phyloP scores from a whole-genome alignment of 2,888 invertebrate genomes.

The Erebia aethiops region DNA sequence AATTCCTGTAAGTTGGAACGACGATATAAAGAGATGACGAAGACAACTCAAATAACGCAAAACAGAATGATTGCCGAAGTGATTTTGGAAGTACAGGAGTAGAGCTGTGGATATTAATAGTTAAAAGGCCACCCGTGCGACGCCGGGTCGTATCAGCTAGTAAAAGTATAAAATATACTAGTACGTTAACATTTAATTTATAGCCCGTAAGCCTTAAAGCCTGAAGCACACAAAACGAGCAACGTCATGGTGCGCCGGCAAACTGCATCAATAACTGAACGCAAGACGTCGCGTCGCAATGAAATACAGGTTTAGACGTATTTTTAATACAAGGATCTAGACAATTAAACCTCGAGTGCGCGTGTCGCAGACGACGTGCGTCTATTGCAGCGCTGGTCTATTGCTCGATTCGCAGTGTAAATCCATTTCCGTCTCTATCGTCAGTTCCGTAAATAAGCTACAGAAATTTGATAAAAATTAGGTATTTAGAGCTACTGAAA shows the following conservation, averaged over 20 bases:
- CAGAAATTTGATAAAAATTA: no score
- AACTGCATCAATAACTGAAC: neutral
- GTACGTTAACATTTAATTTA: slow-evolving; percentile 17
- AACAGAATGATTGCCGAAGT: no score
- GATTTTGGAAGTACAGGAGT: no score
- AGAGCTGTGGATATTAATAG: neutral
- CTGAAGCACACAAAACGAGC: neutral
- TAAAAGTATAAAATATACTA: slow-evolving; percentile 7
- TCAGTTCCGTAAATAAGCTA: no score
- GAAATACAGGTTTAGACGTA: neutral
- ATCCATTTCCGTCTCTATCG: no score
- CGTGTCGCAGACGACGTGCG: neutral
- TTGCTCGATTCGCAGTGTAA: no score
- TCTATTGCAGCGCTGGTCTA: neutral
- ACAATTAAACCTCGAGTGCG: neutral
- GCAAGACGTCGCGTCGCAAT: neutral
- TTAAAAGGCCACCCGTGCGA: neutral
- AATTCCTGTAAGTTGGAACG: no score
- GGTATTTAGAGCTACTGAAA: no score
- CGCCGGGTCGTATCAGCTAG: neutral
- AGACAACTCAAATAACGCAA: no score
- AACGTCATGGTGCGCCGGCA: neutral
- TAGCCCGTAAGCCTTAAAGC: slow-evolving; percentile 22
- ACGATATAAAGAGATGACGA: no score
- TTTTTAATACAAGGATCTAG: neutral